phyloP scores from a whole-genome alignment of 1,140 invertebrate species.

The Bombus difficillimus region DNA sequence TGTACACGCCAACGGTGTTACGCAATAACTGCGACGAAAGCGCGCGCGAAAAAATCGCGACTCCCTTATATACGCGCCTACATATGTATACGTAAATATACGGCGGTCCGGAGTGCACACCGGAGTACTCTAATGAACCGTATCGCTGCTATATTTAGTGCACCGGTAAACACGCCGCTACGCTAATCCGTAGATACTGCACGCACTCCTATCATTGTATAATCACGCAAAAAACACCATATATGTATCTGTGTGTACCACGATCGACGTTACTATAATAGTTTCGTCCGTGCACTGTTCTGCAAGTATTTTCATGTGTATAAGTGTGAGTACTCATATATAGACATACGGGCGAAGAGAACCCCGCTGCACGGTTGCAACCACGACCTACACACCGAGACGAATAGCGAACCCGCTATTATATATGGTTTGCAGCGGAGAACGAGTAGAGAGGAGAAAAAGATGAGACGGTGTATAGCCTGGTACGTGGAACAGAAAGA shows the following conservation, averaged over 20 bases:
- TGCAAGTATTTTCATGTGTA: not conserved
- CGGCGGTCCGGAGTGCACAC: not conserved
- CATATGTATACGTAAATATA: not conserved
- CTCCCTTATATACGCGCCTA: not conserved
- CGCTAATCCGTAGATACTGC: conserved; percentile 4
- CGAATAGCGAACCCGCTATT: conserved; percentile 36
- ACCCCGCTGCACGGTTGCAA: not conserved
- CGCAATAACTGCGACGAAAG: conserved; percentile 39
- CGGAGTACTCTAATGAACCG: conserved; percentile 36
- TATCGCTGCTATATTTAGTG: conserved; percentile 39
- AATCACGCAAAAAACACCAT: conserved; percentile 4
- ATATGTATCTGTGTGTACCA: not conserved
- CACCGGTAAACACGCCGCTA: conserved; percentile 15
- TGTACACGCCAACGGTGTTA: conserved; percentile 21
- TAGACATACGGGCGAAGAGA: not conserved
- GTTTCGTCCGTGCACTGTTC: not conserved
- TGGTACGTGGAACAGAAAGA: not conserved
- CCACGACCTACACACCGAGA: conserved; percentile 19
- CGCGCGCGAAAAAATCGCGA: conserved; percentile 11
- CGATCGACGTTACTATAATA: not conserved
- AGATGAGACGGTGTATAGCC: not conserved
- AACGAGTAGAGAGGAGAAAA: not conserved
- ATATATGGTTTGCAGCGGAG: not conserved
- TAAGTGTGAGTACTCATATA: not conserved
- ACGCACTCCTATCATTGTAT: conserved; percentile 11